These are phyloP conservation scores for Noctua janthe DNA, from an alignment of 2,888 invertebrate species.

Conservation along the genomic window DNA sequence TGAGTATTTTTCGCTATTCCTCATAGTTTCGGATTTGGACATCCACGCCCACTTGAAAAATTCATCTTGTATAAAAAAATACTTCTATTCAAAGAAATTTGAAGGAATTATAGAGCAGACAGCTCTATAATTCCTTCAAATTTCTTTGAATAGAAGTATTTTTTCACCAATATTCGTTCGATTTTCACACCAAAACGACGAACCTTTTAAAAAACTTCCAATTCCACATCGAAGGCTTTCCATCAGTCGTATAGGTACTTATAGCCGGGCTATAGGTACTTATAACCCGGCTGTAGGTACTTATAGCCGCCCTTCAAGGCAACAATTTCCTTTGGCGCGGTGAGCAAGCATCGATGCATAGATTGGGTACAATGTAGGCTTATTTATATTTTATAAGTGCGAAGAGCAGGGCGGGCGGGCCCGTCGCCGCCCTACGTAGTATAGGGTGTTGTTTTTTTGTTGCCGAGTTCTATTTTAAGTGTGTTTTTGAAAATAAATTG, in stretches of 20 bases:
- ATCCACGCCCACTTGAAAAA: too few relatives aligned
- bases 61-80: too few relatives aligned
- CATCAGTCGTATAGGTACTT: slow-evolving; percentile 1
- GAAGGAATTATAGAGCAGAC: too few relatives aligned
- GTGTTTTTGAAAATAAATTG: neutral
- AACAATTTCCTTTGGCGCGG: slow-evolving; percentile 68
- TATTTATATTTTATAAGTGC: slow-evolving; percentile 81
- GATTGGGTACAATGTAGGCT: slow-evolving; percentile 71
- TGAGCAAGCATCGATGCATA: slow-evolving; percentile 69
- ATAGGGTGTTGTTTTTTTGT: slow-evolving; percentile 50
- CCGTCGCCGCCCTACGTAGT: slow-evolving; percentile 70
- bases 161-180: neutral
- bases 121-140: too few relatives aligned
- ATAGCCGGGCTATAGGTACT: neutral
- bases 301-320: slow-evolving; percentile 52
- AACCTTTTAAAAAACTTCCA: slow-evolving; percentile 4
- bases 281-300: slow-evolving; percentile 1
- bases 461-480: neutral
- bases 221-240: slow-evolving; percentile 34
- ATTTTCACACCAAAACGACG: neutral
- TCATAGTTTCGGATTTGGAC: too few relatives aligned
- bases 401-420: slow-evolving; percentile 76
- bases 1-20: too few relatives aligned
- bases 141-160: too few relatives aligned
- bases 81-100: too few relatives aligned